Percentiles rank a stretch among this genome's conserved stretches.
Conservation (phyloP, 1,140 invertebrate genomes). For the Calephelis virginiensis region DNA sequence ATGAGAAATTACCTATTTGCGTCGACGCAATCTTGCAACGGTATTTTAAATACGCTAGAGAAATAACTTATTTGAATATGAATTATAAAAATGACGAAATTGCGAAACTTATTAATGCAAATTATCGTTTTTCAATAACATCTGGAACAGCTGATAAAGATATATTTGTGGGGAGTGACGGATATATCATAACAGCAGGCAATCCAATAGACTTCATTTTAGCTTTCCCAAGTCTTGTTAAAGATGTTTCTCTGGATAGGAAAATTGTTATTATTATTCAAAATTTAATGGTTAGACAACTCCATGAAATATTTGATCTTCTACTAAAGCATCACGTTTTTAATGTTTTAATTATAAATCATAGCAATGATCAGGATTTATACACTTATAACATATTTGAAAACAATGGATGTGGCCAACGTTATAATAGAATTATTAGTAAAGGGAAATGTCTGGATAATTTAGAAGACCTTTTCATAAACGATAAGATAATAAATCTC, state of each 20-base stretch:
- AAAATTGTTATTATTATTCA: slow-evolving; percentile 36
- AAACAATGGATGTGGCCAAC: slow-evolving; percentile 43
- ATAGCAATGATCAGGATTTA: slow-evolving; percentile 27
- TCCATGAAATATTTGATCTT: slow-evolving; percentile 37
- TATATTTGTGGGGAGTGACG: not conserved
- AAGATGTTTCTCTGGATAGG: slow-evolving; percentile 26
- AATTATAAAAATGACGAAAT: not conserved
- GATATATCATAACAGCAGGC: slow-evolving; percentile 31
- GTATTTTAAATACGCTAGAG: not conserved
- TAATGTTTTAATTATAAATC: slow-evolving; percentile 41
- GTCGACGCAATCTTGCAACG: slow-evolving; percentile 3
- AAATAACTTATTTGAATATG: slow-evolving; percentile 9
- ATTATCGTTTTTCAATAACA: slow-evolving; percentile 4
- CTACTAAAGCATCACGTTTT: slow-evolving; percentile 36
- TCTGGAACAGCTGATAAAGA: slow-evolving; percentile 7
- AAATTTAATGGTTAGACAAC: slow-evolving; percentile 17
- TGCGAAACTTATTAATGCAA: not conserved
- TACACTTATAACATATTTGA: slow-evolving; percentile 53
- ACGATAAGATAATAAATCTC: slow-evolving; percentile 32
- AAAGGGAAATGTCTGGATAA: slow-evolving; percentile 30
- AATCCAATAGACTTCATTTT: slow-evolving; percentile 20
- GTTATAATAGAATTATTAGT: slow-evolving; percentile 33
- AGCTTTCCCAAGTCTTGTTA: slow-evolving; percentile 21
- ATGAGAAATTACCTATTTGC: not conserved
- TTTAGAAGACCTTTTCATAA: slow-evolving; percentile 32